Base-by-base conservation (phyloP, 1,140 invertebrate genomes). In the Drosophila takahashii region DNA sequence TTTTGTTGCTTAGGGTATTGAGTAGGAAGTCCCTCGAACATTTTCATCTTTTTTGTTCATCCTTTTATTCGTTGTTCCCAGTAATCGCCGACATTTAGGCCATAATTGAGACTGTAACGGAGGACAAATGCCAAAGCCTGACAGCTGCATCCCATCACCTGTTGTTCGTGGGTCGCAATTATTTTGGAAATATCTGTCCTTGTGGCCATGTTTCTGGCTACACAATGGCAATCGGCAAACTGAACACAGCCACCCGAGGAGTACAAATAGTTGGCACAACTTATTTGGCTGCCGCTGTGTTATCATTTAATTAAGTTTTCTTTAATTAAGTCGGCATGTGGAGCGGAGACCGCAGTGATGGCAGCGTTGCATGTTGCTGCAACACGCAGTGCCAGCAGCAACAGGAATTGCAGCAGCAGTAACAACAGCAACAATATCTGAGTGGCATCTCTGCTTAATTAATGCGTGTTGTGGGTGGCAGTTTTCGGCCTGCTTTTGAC, bases 221-320 rank as follows among this genome's bases (percentile, higher is more conserved):
- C 34, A 75, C 71, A 56, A 76, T 59, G 44, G 44, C 41, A 37
- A 57, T 58, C 41, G 52, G 37, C 69, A 73, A 34, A 44, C 64
- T 57, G 65, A 47, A 51, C 58, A 44, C 37, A 41, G 10, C 45
- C 44, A 57, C 29, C 57, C 57, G 27, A 53, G 42, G 47, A 47
- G 53, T 74, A 58, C 26, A 61, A 83, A 84, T 79, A 72, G 74
- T 72, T 76, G 77, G 60, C 80, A 84, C 77, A 79, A 79, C 84
- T 83, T 77, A 61, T 77, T 73, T 67, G 79, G 84, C 66, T 77
- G 79, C 64, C 59, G 57, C 70, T 83, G 77, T 80, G 77, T 77
- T 89, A 89, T 84, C 85, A 84, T 87, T 87, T 90, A 89, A 87
- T 87, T 87, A 89, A 89, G 79, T 84, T 87, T 89, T 87, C 83